phyloP scores from a whole-genome alignment of 2,888 invertebrate genomes.

The Patella depressa region DNA sequence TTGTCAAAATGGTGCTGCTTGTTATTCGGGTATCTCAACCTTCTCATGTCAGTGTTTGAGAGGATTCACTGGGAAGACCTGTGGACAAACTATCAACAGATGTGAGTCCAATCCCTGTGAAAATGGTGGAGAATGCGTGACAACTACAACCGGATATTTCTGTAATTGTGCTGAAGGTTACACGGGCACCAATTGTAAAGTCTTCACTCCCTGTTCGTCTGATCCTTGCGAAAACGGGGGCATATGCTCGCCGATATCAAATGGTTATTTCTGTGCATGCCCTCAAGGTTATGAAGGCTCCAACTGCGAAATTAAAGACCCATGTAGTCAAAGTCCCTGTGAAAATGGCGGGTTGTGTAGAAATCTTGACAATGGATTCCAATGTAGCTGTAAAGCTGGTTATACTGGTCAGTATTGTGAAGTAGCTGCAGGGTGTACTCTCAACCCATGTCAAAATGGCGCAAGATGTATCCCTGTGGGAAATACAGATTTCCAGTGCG shows the following conservation, averaged over 20 bases:
- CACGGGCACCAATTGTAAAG: conserved; percentile 18
- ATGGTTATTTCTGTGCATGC: conserved; percentile 18
- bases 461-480: background rate
- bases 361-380: background rate
- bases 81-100: background rate
- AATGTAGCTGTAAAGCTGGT: conserved; percentile 14
- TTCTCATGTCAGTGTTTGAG: conserved; percentile 10
- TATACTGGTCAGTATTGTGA: conserved; percentile 20
- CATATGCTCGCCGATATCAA: background rate
- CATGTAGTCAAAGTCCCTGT: conserved; percentile 18
- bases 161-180: conserved; percentile 19
- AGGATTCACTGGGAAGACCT: conserved; percentile 17
- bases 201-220: background rate
- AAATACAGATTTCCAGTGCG: background rate
- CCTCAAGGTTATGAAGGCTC: conserved; percentile 17
- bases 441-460: background rate
- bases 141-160: conserved; percentile 6
- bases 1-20: conserved; percentile 19
- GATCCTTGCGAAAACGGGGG: background rate
- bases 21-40: conserved; percentile 1
- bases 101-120: conserved; percentile 19
- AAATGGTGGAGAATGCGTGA: conserved; percentile 15
- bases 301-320: conserved; percentile 13
- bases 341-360: conserved; percentile 19
- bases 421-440: background rate